Percentiles rank a stretch among this genome's conserved stretches.
phyloP scores from a whole-genome alignment of 2,113 vertebrate species.

The Gymnorhina tibicen region DNA sequence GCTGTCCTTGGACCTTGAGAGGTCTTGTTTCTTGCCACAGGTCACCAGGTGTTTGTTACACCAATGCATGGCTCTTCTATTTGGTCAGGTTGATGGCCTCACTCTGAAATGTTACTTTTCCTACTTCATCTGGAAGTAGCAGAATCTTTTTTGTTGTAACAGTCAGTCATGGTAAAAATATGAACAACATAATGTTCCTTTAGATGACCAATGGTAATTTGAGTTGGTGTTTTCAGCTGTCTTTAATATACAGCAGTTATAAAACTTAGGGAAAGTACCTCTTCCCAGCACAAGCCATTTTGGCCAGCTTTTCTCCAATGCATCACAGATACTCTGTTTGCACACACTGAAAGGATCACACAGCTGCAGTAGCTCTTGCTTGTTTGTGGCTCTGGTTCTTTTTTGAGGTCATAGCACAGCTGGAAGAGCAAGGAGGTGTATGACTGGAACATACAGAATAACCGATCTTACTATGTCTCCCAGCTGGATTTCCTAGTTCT shows the following conservation, averaged over 20 bases:
- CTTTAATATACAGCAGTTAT: not conserved
- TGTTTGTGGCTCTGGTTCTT: not conserved
- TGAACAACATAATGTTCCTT: not conserved
- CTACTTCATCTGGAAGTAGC: not conserved
- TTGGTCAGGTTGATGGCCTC: not conserved
- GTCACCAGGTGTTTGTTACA: not conserved
- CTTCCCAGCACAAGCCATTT: not conserved
- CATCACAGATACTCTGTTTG: not conserved
- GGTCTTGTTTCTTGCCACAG: not conserved
- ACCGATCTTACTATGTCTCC: not conserved
- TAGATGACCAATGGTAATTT: not conserved
- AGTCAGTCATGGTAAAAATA: not conserved
- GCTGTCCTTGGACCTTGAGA: not conserved
- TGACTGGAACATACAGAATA: not conserved
- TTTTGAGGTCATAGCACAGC: not conserved
- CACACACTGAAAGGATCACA: not conserved
- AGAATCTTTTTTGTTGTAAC: not conserved
- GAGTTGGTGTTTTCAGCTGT: not conserved
- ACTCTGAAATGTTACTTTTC: not conserved
- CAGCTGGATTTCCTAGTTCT: not conserved
- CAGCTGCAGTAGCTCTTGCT: not conserved
- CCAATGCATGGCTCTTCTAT: not conserved
- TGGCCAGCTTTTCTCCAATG: not conserved
- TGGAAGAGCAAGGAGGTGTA: not conserved
- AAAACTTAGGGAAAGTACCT: not conserved